phyloP scores from a whole-genome alignment of 2,888 invertebrate species.

The Phyto melanocephala region DNA sequence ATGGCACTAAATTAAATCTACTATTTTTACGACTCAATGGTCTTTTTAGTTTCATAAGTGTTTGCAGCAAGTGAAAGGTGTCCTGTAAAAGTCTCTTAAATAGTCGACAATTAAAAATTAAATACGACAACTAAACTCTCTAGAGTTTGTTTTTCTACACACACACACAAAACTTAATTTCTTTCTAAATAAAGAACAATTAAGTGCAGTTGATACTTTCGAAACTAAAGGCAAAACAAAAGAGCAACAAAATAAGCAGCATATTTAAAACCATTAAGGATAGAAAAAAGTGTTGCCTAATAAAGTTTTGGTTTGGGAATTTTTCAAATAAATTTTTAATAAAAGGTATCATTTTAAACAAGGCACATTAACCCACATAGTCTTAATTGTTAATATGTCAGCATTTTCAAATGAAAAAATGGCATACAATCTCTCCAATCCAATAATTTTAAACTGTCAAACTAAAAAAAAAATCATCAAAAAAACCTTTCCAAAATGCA shows the following conservation, averaged over 20 bases:
- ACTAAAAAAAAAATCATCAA: too few relatives aligned
- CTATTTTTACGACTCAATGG: neutral
- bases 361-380: too few relatives aligned
- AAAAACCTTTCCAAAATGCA: too few relatives aligned
- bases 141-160: neutral
- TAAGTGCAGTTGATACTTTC: constrained; percentile 32
- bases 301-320: too few relatives aligned
- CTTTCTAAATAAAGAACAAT: constrained; percentile 19
- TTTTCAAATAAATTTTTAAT: too few relatives aligned
- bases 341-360: too few relatives aligned
- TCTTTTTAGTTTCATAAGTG: neutral
- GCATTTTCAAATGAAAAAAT: too few relatives aligned
- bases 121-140: constrained; percentile 4
- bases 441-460: too few relatives aligned
- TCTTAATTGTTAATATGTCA: too few relatives aligned
- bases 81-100: constrained; percentile 38
- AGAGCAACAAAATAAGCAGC: neutral
- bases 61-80: constrained; percentile 37
- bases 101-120: constrained; percentile 24
- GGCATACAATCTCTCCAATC: too few relatives aligned
- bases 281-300: neutral
- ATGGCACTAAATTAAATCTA: neutral
- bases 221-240: neutral
- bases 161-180: neutral
- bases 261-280: neutral